Conservation (phyloP, 2,797 vertebrate genomes). For the Helicolenus hilgendorfi region DNA sequence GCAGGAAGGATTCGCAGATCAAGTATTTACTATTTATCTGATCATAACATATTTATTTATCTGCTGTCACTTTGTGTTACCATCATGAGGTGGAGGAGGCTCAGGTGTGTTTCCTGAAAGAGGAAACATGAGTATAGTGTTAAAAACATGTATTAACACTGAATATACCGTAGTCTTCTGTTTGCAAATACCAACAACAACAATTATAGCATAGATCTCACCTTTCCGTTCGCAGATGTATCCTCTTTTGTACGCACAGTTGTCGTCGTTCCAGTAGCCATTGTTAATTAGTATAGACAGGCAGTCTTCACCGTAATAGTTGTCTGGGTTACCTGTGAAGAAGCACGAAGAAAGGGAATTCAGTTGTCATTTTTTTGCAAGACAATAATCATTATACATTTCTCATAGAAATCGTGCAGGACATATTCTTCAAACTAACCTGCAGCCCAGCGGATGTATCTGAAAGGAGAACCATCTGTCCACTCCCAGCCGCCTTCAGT, state of each 20-base stretch:
- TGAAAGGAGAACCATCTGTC: conserved; percentile 87
- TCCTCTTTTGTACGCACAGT: conserved; percentile 86
- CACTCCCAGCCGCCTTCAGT: conserved; percentile 91
- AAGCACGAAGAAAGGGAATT: neutral
- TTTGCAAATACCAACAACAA: neutral
- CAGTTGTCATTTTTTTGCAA: neutral
- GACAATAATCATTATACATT: neutral
- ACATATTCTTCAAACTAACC: conserved; percentile 63
- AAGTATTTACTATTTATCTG: neutral
- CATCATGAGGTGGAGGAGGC: conserved; percentile 90
- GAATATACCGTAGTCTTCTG: neutral
- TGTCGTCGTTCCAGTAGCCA: conserved; percentile 91
- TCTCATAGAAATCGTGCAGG: neutral
- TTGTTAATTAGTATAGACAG: conserved; percentile 85
- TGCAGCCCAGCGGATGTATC: conserved; percentile 87
- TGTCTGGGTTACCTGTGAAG: conserved; percentile 87
- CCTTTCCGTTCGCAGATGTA: conserved; percentile 90
- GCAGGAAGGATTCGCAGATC: neutral
- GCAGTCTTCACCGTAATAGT: conserved; percentile 88
- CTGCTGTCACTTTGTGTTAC: conserved; percentile 60
- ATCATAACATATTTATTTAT: neutral
- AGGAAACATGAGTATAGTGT: neutral
- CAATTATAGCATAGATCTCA: conserved; percentile 32
- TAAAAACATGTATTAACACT: neutral
- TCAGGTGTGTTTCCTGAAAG: conserved; percentile 84